phyloP scores from a whole-genome alignment of 2,888 invertebrate genomes.

The Leucozona laternaria region DNA sequence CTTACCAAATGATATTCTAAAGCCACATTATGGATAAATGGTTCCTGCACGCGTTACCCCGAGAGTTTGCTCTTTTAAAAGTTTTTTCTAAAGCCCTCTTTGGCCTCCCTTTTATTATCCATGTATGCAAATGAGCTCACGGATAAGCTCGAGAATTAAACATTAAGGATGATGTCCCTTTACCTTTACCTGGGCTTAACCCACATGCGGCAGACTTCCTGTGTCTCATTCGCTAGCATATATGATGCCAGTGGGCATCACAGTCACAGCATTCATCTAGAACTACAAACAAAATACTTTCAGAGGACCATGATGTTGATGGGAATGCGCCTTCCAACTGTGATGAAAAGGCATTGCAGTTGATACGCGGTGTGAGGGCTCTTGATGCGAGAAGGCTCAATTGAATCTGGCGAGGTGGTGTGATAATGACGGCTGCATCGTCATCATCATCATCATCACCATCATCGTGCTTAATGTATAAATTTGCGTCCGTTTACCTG shows the following conservation, averaged over 20 bases:
- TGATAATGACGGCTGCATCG: constrained; percentile 14
- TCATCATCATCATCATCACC: constrained; percentile 1
- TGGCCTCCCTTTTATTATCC: background rate
- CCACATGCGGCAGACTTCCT: constrained; percentile 46
- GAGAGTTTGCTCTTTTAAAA: constrained; percentile 50
- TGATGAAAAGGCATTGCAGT: constrained; percentile 11
- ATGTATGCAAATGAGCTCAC: constrained; percentile 61
- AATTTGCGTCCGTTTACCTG: constrained; percentile 62
- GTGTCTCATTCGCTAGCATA: constrained; percentile 14
- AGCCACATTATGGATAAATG: constrained; percentile 49
- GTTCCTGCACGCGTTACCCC: constrained; percentile 45
- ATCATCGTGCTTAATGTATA: constrained; percentile 45
- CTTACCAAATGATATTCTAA: constrained; percentile 23
- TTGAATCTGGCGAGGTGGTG: constrained; percentile 45
- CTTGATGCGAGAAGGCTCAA: constrained; percentile 47
- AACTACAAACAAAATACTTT: constrained; percentile 6
- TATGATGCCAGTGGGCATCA: constrained; percentile 51
- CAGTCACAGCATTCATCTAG: background rate
- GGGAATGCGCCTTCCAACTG: background rate
- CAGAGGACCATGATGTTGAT: constrained; percentile 5
- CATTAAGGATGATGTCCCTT: constrained; percentile 49
- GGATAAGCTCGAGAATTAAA: constrained; percentile 65
- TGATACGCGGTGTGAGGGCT: constrained; percentile 19
- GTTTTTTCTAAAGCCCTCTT: constrained; percentile 30
- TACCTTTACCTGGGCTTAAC: constrained; percentile 10